A percentile compares a stretch with the other conserved stretches of the same genome.
These are phyloP conservation scores for Leptinotarsa rubiginosa DNA, from an alignment of 2,888 invertebrate genomes.

Conservation along the genomic window DNA sequence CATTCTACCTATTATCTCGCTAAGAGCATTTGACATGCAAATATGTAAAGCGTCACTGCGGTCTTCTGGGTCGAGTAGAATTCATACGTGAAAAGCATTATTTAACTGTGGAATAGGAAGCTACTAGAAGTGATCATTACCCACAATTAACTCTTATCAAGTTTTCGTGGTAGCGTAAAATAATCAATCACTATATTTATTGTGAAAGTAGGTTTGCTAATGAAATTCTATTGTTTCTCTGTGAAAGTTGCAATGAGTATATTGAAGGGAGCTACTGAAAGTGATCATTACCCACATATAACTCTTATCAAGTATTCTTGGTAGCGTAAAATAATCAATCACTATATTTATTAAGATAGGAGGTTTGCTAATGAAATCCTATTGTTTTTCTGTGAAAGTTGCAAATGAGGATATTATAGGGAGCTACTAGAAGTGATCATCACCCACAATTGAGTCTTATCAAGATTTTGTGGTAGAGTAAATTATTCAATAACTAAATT, in stretches of 20 bases:
- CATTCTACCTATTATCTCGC: constrained; percentile 11
- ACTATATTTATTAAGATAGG: not conserved
- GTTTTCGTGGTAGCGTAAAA: not conserved
- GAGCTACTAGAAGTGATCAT: not conserved
- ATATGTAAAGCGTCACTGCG: constrained; percentile 5
- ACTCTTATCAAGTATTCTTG: not conserved
- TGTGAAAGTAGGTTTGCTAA: no score
- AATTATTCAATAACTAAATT: not conserved
- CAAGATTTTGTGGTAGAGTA: not conserved
- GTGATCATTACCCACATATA: constrained; percentile 4
- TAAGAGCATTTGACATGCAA: constrained; percentile 14
- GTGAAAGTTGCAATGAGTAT: no score
- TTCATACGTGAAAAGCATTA: constrained; percentile 4
- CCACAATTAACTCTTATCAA: not conserved
- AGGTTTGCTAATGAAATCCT: not conserved
- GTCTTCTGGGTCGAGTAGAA: not conserved
- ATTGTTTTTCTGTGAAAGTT: no score
- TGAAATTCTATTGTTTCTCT: constrained; percentile 1
- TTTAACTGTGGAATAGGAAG: not conserved
- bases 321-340: not conserved
- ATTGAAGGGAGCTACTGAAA: not conserved
- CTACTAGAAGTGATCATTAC: not conserved
- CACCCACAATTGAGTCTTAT: not conserved
- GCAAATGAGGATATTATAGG: no score
- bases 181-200: not conserved